Percentiles rank a stretch among this genome's conserved stretches.
Evolutionary conservation across 2,113 vertebrate species (phyloP).

Genomic region (Ia io): DNA sequence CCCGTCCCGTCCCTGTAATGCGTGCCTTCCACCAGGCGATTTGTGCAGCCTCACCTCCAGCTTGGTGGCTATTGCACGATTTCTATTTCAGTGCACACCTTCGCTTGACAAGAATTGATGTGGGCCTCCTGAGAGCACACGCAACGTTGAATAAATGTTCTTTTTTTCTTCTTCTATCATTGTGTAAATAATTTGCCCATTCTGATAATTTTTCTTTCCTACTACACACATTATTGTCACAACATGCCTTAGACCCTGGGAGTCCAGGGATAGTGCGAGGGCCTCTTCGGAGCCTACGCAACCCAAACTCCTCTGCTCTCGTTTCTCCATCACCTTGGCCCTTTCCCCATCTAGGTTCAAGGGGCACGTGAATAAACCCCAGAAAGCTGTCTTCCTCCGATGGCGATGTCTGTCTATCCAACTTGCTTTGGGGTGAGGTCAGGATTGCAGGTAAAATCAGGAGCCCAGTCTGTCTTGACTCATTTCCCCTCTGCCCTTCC

Average conservation of each 20-base stretch:
- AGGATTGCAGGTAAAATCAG: background rate
- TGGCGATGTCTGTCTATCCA: too few relatives aligned
- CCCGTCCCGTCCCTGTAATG: rapidly evolving
- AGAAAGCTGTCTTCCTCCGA: background rate
- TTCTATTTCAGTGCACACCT: background rate
- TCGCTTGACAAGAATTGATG: background rate
- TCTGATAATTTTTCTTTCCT: background rate
- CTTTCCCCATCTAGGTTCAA: background rate
- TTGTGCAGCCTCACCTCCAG: background rate
- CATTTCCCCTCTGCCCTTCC: background rate
- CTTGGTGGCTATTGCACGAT: too few relatives aligned
- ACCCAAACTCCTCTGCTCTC: too few relatives aligned
- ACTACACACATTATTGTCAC: background rate
- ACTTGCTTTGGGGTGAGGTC: background rate
- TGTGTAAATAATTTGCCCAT: background rate
- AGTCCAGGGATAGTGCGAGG: rapidly evolving
- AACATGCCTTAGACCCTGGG: background rate
- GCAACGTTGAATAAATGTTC: background rate
- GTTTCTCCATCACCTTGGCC: background rate
- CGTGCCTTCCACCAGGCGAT: background rate
- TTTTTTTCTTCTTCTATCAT: background rate
- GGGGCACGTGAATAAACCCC: background rate
- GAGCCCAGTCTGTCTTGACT: background rate
- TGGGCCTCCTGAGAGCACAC: background rate
- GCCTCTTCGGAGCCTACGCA: background rate